Evolutionary conservation across 2,797 vertebrate species (phyloP).

Genomic region (Microctenopoma lineatum): DNA sequence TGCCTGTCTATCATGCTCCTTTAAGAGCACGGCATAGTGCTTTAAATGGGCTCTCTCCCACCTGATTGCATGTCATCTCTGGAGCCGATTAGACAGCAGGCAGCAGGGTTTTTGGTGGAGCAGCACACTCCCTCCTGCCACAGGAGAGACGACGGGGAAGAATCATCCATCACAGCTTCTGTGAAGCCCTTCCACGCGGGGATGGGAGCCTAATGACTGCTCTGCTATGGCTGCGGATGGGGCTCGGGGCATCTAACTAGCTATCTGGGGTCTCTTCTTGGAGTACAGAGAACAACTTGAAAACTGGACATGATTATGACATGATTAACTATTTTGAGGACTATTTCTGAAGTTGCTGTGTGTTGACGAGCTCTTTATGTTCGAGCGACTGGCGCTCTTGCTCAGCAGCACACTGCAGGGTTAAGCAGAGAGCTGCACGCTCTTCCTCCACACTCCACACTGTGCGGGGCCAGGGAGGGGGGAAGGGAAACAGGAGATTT

Average conservation of each 20-base stretch:
- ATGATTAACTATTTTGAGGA: constrained; percentile 17
- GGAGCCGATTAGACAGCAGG: constrained; percentile 69
- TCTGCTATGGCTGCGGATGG: constrained; percentile 40
- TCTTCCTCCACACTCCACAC: constrained; percentile 68
- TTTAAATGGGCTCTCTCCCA: constrained; percentile 68
- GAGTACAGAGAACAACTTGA: constrained; percentile 33
- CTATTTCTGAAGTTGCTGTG: constrained; percentile 3
- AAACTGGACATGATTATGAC: constrained; percentile 7
- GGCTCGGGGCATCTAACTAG: constrained; percentile 27
- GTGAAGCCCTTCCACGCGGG: constrained; percentile 52
- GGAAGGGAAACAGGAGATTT: constrained; percentile 76
- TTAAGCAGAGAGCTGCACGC: constrained; percentile 62
- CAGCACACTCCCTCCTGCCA: constrained; percentile 64
- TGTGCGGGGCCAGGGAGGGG: constrained; percentile 64
- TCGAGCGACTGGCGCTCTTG: constrained; percentile 30
- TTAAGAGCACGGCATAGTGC: constrained; percentile 57
- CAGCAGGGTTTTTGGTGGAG: constrained; percentile 59
- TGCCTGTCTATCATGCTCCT: constrained; percentile 54
- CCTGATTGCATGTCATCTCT: constrained; percentile 72
- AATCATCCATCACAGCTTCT: constrained; percentile 78
- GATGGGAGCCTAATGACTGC: constrained; percentile 70
- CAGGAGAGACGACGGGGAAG: constrained; percentile 69
- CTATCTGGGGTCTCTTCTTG: constrained; percentile 5
- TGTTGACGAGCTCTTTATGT: constrained; percentile 3
- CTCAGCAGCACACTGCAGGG: constrained; percentile 48